These are phyloP conservation scores for Aphelenchoides besseyi DNA, from an alignment of 1,140 invertebrate species.

Conservation along the genomic window DNA sequence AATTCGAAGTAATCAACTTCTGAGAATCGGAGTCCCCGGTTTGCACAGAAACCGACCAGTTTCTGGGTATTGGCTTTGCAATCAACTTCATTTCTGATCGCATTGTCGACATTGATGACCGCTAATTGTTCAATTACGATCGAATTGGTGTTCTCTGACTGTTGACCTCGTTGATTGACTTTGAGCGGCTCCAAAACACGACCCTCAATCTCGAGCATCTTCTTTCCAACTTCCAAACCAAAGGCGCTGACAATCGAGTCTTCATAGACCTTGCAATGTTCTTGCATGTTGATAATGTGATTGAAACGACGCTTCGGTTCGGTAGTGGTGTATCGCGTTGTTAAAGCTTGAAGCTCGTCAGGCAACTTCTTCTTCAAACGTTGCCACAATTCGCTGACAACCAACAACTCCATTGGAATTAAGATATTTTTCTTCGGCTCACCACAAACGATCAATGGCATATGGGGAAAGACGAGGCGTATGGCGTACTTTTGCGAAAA, in stretches of 20 bases:
- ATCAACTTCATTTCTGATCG: background rate
- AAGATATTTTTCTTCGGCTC: constrained; percentile 8
- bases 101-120: constrained; percentile 2
- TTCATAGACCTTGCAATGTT: background rate
- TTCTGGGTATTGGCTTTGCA: background rate
- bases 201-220: constrained; percentile 21
- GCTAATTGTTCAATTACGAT: background rate
- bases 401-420: constrained; percentile 21
- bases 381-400: background rate
- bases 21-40: background rate
- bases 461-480: constrained; percentile 1
- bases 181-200: background rate
- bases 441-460: constrained; percentile 8
- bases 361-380: constrained; percentile 14
- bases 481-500: background rate
- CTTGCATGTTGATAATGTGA: background rate
- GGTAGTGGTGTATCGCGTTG: background rate
- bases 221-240: constrained; percentile 9
- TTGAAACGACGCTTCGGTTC: constrained; percentile 15
- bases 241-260: constrained; percentile 20
- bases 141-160: background rate
- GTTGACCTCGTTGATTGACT: background rate
- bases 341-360: constrained; percentile 18
- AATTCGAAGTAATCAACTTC: background rate
- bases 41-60: background rate